Evolutionary conservation across 2,888 invertebrate species (phyloP), one percentile per base, ranked within the genome.

Genomic region (Mythimna loreyi): DNA sequence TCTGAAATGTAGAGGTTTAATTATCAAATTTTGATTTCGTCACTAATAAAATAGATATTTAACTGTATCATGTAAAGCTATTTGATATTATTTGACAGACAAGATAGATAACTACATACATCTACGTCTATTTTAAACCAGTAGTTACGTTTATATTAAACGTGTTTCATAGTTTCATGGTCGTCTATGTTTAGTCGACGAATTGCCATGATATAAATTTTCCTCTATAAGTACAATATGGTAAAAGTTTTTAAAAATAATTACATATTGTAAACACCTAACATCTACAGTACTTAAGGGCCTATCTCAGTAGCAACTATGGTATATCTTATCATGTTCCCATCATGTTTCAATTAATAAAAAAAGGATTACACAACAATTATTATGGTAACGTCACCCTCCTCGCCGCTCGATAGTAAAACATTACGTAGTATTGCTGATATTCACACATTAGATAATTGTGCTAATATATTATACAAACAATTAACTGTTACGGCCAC

Each of bases 111-210:
- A 19, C 40, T 40, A 40, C 40, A 16, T 16, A 40, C 40, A 62
- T 43, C 13, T 21, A 28, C 4, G 3, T 58, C 71, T 71, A 70
- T 72, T 72, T 72, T 43, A 49, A 66, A 47, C 40, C 21, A 16
- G 25, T 16, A 11, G 7, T 40, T 30, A 23, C 13, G 45, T 70
- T 62, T 62, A 25, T 47, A 69, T 52, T 40, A 50, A n/a, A 57
- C 30, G 65, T 47, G 36, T 36, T 63, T 28, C 19, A 21, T 1
- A 55, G 59, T 45, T 72, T 72, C 67, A 72, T 11, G 67, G 72
- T 9, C 43, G 11, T 58, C 43, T 58, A 30, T 40, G 33, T 47
- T 36, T 40, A 52, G 13, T 45, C 13, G 8, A 49, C 3, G 7
- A 25, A 19, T 49, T 30, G 3, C 40, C 1, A 21, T 23, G 9